These are phyloP conservation scores for Drosophila monieri DNA, from an alignment of 2,888 invertebrate species.

Conservation along the genomic window DNA sequence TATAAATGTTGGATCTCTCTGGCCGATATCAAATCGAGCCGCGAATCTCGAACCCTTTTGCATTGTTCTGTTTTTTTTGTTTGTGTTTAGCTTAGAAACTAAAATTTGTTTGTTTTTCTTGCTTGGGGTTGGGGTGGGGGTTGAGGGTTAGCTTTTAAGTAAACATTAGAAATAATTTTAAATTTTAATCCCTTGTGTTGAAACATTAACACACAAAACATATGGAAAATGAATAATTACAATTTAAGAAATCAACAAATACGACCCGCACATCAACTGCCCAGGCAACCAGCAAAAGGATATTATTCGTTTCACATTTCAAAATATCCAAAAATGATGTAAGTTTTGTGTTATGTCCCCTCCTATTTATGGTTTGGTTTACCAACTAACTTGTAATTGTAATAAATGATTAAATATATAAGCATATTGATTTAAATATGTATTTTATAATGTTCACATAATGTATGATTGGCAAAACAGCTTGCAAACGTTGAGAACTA, in stretches of 20 bases:
- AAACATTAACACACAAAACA: constrained; percentile 57
- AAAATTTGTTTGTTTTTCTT: constrained; percentile 31
- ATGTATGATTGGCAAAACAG: constrained; percentile 51
- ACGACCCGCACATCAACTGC: constrained; percentile 15
- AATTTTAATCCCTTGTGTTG: constrained; percentile 81
- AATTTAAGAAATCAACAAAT: constrained; percentile 25
- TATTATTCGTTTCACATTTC: too few species aligned
- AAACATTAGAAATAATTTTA: constrained; percentile 62
- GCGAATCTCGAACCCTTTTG: constrained; percentile 30
- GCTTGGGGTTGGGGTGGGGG: too few species aligned
- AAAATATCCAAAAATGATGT: too few species aligned
- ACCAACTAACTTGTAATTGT: constrained; percentile 65
- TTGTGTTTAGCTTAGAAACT: constrained; percentile 34
- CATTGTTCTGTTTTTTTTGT: constrained; percentile 34
- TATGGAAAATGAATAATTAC: constrained; percentile 36
- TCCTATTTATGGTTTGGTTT: constrained; percentile 14
- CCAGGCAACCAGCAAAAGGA: constrained; percentile 14
- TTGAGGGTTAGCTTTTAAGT: constrained; percentile 24
- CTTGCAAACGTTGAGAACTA: constrained; percentile 43
- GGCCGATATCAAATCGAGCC: constrained; percentile 14
- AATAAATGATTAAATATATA: constrained; percentile 30
- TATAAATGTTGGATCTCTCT: constrained; percentile 31
- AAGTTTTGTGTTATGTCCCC: neutral
- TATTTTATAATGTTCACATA: constrained; percentile 69
- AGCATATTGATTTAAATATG: constrained; percentile 45